phyloP scores from a whole-genome alignment of 2,888 invertebrate species.

The Clitarchus hookeri region DNA sequence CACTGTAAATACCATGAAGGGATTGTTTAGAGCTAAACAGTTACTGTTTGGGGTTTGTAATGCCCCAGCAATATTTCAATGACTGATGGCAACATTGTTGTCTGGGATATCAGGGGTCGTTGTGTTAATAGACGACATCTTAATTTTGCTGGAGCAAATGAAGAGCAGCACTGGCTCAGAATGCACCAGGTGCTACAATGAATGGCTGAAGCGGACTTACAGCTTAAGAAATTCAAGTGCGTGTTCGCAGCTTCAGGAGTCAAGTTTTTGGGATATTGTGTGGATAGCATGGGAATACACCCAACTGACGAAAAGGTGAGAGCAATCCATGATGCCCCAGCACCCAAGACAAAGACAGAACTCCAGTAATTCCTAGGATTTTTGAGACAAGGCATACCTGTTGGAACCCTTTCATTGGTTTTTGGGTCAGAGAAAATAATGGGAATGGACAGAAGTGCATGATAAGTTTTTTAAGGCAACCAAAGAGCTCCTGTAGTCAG shows the following conservation, averaged over 20 bases:
- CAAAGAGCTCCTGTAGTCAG: too few species aligned
- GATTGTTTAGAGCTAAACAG: neutral
- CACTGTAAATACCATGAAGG: neutral
- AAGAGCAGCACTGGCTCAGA: neutral
- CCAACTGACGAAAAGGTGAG: neutral
- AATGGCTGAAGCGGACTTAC: neutral
- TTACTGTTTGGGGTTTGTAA: neutral
- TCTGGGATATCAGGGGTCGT: neutral
- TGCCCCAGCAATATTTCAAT: neutral
- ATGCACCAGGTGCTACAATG: neutral
- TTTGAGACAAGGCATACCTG: neutral
- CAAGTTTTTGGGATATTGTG: neutral
- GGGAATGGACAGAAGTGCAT: neutral
- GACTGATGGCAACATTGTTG: neutral
- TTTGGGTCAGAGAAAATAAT: neutral
- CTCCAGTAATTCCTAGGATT: neutral
- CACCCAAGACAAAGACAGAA: neutral
- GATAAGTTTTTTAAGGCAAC: too few species aligned
- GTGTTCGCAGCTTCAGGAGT: neutral
- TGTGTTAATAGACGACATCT: neutral
- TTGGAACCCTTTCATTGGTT: neutral
- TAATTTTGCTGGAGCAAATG: neutral
- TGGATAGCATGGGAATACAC: neutral
- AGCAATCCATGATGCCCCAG: neutral
- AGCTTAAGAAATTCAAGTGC: neutral